Evolutionary conservation across 1,140 invertebrate genomes (phyloP).

Genomic region (Apis cerana): DNA sequence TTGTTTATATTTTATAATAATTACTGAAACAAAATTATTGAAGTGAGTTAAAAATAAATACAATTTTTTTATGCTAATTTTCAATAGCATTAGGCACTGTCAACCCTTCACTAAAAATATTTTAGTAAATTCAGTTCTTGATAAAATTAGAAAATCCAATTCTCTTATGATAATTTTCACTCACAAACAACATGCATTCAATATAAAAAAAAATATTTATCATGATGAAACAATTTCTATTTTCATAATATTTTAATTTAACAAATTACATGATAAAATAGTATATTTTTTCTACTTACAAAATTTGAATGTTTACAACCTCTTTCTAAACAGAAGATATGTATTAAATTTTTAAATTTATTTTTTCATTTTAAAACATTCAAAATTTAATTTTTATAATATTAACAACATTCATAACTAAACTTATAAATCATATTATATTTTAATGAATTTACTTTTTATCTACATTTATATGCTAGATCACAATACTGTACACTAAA

Average conservation of each 20-base stretch:
- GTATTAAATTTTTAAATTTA: slow-evolving; percentile 45
- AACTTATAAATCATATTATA: slow-evolving; percentile 65
- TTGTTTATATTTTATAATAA: neutral
- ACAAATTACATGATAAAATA: slow-evolving; percentile 76
- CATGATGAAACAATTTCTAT: slow-evolving; percentile 65
- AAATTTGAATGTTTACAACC: slow-evolving; percentile 63
- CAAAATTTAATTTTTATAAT: slow-evolving; percentile 30
- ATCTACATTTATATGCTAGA: slow-evolving; percentile 38
- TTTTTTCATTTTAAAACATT: slow-evolving; percentile 34
- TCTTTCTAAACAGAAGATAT: slow-evolving; percentile 60
- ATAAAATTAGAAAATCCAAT: slow-evolving; percentile 36
- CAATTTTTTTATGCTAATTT: slow-evolving; percentile 39
- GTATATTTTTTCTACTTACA: slow-evolving; percentile 56
- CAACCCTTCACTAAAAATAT: slow-evolving; percentile 66
- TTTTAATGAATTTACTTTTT: neutral
- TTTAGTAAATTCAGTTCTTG: slow-evolving; percentile 50
- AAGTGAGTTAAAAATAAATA: slow-evolving; percentile 57
- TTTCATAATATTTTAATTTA: slow-evolving; percentile 74
- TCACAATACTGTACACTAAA: slow-evolving; percentile 46
- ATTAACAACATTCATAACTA: slow-evolving; percentile 65
- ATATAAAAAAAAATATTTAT: slow-evolving; percentile 63
- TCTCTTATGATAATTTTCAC: slow-evolving; percentile 33
- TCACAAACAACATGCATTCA: slow-evolving; percentile 37
- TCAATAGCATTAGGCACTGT: slow-evolving; percentile 71
- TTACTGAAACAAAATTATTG: neutral